These are phyloP conservation scores for Sarcoramphus papa DNA, from an alignment of 2,797 vertebrate genomes.

Conservation along the genomic window DNA sequence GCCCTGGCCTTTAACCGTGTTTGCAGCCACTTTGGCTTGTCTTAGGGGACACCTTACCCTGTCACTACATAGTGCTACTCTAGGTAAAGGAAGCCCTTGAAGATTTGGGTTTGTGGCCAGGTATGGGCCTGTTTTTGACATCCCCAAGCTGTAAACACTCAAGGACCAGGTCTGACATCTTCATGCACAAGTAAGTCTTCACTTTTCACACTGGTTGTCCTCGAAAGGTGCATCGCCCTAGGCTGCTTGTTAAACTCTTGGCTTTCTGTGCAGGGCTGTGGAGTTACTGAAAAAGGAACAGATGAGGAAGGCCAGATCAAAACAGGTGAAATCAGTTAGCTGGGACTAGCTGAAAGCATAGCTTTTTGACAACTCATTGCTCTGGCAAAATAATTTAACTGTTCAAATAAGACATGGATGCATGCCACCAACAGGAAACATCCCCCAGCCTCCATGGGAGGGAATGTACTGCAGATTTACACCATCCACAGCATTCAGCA, in stretches of 20 bases:
- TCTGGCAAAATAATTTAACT: conserved; percentile 82
- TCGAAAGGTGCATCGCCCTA: rapidly evolving
- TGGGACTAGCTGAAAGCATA: conserved; percentile 82
- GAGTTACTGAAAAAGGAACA: conserved; percentile 89
- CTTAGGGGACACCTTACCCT: not conserved
- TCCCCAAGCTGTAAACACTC: not conserved
- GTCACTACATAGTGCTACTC: not conserved
- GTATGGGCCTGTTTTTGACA: not conserved
- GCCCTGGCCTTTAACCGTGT: not conserved
- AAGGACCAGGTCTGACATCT: not conserved
- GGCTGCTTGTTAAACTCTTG: not conserved
- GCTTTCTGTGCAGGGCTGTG: conserved; percentile 72
- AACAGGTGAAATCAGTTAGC: conserved; percentile 87
- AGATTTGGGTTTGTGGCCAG: not conserved
- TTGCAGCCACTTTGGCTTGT: not conserved
- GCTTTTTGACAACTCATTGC: conserved; percentile 82
- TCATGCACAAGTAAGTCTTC: not conserved
- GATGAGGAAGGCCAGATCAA: conserved; percentile 86
- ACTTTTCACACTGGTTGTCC: not conserved
- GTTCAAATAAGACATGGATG: not conserved
- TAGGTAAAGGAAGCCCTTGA: not conserved
- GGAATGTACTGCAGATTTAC: not conserved
- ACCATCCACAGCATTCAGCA: not conserved
- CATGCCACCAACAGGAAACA: not conserved
- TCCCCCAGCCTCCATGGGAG: not conserved